Percentiles rank a stretch among this genome's conserved stretches.
phyloP scores from a whole-genome alignment of 2,888 invertebrate species.

The Monochamus alternatus region DNA sequence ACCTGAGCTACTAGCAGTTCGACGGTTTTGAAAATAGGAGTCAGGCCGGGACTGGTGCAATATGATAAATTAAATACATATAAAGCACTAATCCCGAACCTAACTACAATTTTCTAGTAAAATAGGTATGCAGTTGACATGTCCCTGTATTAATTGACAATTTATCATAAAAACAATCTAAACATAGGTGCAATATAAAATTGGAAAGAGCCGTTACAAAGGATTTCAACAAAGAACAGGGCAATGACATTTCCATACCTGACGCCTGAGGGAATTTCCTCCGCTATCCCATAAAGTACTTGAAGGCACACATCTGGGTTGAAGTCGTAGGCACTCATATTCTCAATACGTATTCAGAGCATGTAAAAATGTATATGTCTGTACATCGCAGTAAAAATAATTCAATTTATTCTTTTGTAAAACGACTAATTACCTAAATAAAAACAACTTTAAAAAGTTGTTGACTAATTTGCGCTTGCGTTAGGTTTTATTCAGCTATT shows the following conservation, averaged over 20 bases:
- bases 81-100: slow-evolving; percentile 70
- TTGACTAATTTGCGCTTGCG: slow-evolving; percentile 20
- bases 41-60: slow-evolving; percentile 74
- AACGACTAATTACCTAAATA: not conserved
- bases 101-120: slow-evolving; percentile 50
- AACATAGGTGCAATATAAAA: slow-evolving; percentile 56
- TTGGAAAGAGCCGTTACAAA: slow-evolving; percentile 60
- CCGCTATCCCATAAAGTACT: slow-evolving; percentile 52
- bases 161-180: slow-evolving; percentile 45
- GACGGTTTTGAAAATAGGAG: slow-evolving; percentile 57
- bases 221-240: slow-evolving; percentile 64
- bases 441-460: slow-evolving; percentile 38
- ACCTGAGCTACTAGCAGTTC: slow-evolving; percentile 5
- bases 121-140: slow-evolving; percentile 2
- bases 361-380: too few relatives aligned
- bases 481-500: not conserved
- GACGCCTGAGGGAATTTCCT: slow-evolving; percentile 60
- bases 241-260: slow-evolving; percentile 65
- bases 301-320: slow-evolving; percentile 39
- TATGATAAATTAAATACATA: slow-evolving; percentile 70
- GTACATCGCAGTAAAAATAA: too few relatives aligned
- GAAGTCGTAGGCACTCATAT: slow-evolving; percentile 38
- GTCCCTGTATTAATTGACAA: slow-evolving; percentile 33
- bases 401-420: not conserved
- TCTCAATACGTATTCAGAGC: not conserved